A percentile compares a stretch with the other conserved stretches of the same genome.
These are phyloP conservation scores for Drosophila jambulina DNA, from an alignment of 1,140 invertebrate genomes.

Conservation along the genomic window DNA sequence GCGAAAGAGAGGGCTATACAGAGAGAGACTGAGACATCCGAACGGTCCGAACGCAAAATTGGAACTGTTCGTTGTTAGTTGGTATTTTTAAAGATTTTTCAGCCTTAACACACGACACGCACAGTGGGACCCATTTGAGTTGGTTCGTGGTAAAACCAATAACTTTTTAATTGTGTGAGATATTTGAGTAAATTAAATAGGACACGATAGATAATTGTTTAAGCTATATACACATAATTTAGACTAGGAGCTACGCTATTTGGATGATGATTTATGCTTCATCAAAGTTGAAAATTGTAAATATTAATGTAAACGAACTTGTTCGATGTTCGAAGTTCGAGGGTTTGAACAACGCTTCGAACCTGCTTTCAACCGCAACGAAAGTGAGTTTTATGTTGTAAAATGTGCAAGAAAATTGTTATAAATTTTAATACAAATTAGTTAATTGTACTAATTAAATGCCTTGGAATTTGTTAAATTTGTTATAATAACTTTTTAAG, in stretches of 20 bases:
- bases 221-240: background rate
- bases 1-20: conserved; percentile 16
- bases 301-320: background rate
- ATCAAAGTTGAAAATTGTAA: background rate
- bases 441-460: background rate
- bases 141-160: background rate
- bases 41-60: conserved; percentile 6
- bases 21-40: conserved; percentile 36
- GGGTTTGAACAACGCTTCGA: background rate
- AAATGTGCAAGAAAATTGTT: background rate
- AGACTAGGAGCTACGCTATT: too few relatives aligned
- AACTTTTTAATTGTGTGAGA: background rate
- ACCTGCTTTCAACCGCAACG: background rate
- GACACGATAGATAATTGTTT: background rate
- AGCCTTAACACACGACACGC: background rate
- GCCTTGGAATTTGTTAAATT: conserved; percentile 17
- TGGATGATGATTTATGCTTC: background rate
- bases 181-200: background rate
- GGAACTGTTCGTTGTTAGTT: conserved; percentile 12
- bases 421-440: background rate
- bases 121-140: background rate
- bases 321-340: conserved; percentile 11
- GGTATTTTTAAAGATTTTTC: conserved; percentile 19
- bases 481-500: background rate
- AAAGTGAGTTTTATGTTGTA: conserved; percentile 6